Evolutionary conservation across 2,797 vertebrate genomes (phyloP), one percentile per base, ranked within the genome.

Genomic region (Sparus aurata): DNA sequence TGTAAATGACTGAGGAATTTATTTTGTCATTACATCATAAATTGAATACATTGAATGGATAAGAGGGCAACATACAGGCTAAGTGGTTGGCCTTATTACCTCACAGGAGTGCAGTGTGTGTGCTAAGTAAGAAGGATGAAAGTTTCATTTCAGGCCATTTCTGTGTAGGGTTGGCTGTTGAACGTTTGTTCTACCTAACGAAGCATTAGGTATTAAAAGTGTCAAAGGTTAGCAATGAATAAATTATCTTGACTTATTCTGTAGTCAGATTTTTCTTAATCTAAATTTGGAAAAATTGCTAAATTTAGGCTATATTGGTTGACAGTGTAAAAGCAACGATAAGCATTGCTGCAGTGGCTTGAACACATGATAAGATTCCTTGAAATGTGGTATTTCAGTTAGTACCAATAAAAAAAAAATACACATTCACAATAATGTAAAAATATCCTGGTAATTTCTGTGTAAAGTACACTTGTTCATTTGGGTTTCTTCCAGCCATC

Each of bases 11-110:
- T 43, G 70, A 49, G 69, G 59, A 66, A 58, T n/a, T 46, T 8
- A 74, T 67, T 53, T 53, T 38, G n/a, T 38, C 34, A 43, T 84
- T 34, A 52, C 22, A 53, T 57, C 27, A 22, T 10, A 65, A 45
- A 65, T 3, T 50, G 3, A 69, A 66, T 27, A 75, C 0, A 69
- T 12, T 63, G 61, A 69, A 16, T n/a, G 27, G 53, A 45, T 70
- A 38, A 67, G 22, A 59, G 18, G 49, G 49, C 1, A 15, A 30
- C 0, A 1, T 23, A 6, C 17, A 50, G 61, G 16, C 45, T 27
- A 34, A 77, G 58, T 60, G 66, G 49, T 66, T 12, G 1, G 3
- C 4, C 15, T 67, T 54, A 64, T 20, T 46, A 41, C 23, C 65
- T 64, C 47, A 52, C 22, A 3, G 49, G 17, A 30, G 52, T 34